These are phyloP conservation scores for Stegophylla sp. DNA, from an alignment of 2,888 invertebrate genomes.

Conservation along the genomic window DNA sequence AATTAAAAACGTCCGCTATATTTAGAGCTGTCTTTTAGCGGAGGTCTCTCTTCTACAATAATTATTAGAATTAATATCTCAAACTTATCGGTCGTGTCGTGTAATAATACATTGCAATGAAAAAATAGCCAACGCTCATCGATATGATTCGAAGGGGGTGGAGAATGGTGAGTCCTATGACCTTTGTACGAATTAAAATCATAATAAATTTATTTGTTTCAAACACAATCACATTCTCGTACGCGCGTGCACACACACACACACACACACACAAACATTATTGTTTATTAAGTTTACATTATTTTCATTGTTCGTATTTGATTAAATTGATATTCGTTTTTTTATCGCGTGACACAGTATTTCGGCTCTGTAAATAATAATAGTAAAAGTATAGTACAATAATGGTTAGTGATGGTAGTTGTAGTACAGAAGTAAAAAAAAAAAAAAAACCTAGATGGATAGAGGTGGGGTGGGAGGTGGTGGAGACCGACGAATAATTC, in stretches of 20 bases:
- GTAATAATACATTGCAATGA: too few relatives aligned
- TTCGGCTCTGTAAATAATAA: conserved; percentile 13
- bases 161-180: too few relatives aligned
- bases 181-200: not conserved
- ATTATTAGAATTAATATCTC: too few relatives aligned
- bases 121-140: too few relatives aligned
- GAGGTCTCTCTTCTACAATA: too few relatives aligned
- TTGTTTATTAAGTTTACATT: conserved; percentile 23
- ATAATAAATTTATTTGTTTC: conserved; percentile 9
- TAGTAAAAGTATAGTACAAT: not conserved
- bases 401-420: not conserved
- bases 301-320: conserved; percentile 11
- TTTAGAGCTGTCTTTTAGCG: too few relatives aligned
- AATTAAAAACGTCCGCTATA: too few relatives aligned
- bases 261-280: not conserved
- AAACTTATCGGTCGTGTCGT: too few relatives aligned
- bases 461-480: not conserved
- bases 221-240: too few relatives aligned
- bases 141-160: too few relatives aligned
- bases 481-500: not conserved
- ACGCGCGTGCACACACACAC: not conserved
- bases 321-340: conserved; percentile 22
- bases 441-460: not conserved
- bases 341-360: conserved; percentile 26
- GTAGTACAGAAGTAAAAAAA: not conserved